These are phyloP conservation scores for Thecophora atra DNA, from an alignment of 2,888 invertebrate genomes.

Conservation along the genomic window DNA sequence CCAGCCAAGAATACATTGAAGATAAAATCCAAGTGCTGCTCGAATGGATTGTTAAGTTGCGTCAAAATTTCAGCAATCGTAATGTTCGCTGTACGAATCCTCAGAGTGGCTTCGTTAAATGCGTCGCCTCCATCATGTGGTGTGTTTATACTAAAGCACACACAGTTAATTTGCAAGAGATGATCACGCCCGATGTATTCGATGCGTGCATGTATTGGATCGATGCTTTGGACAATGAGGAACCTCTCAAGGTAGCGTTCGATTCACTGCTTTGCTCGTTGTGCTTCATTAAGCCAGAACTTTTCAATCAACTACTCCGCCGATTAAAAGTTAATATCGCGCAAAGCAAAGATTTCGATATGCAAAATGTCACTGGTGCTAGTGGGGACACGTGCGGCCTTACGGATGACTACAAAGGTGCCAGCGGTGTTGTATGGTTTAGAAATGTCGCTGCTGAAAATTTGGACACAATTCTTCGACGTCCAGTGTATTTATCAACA, in stretches of 20 bases:
- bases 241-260: constrained; percentile 83
- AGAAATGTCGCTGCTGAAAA: constrained; percentile 70
- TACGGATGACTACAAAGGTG: constrained; percentile 75
- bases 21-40: constrained; percentile 75
- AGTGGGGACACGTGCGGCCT: constrained; percentile 67
- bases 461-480: constrained; percentile 69
- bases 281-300: constrained; percentile 82
- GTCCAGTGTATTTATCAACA: constrained; percentile 77
- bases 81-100: constrained; percentile 62
- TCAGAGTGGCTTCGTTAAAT: constrained; percentile 72
- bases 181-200: constrained; percentile 80
- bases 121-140: constrained; percentile 85
- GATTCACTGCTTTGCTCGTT: constrained; percentile 87
- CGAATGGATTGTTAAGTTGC: constrained; percentile 73
- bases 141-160: constrained; percentile 73
- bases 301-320: constrained; percentile 78
- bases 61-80: constrained; percentile 59
- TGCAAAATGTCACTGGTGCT: constrained; percentile 36
- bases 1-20: constrained; percentile 66
- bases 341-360: constrained; percentile 32
- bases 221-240: constrained; percentile 73
- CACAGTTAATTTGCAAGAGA: constrained; percentile 72
- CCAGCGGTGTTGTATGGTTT: constrained; percentile 70
- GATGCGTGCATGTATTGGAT: constrained; percentile 83
- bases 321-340: constrained; percentile 72